Base-by-base conservation (phyloP, 2,888 invertebrate genomes). In the Tachina fera region DNA sequence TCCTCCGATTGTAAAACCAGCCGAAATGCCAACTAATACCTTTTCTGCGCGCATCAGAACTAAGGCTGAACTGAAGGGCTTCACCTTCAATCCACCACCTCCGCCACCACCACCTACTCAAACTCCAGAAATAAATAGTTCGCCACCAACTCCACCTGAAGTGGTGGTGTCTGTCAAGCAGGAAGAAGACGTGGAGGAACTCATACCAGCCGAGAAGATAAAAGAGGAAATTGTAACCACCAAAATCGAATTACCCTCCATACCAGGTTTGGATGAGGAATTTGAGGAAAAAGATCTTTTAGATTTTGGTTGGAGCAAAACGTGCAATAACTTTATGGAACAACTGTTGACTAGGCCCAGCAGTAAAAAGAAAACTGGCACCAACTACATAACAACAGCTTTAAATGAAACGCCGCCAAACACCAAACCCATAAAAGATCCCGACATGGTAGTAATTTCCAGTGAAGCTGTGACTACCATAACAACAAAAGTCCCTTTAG, bases 41-140 rank as follows among this genome's bases (percentile, higher is more conserved):
- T 67, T 72, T 75, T 94, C 95, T 6, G 95, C 96, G 13, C 94
- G 97, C 90, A 97, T 97, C 89, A 94, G 97, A 87, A 97, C 97
- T 5, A 97, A 97, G 93, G 97, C 96, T 2, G 97, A 97, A 93
- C 93, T 97, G 56, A 97, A 97, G 92, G 94, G 94, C 70, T 93
- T 93, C 88, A 91, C 89, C 61, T 90, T 90, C 82, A 89, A 89
- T 47, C 89, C 91, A 31, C 31, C 89, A 13, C 61, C 31, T 31
- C 31, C 89, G 11, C 88, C 89, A 13, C 58, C 89, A 11, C 61
- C 61, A 31, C 16, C 41, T 31, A 51, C 63, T 67, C 60, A 74
- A 76, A 60, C 71, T 14, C 45, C 86, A 74, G 88, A 90, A 86
- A 87, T 89, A 4, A 90, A 51, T 22, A 45, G 65, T 13, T 19